A percentile compares a stretch with the other conserved stretches of the same genome.
phyloP scores from a whole-genome alignment of 1,140 invertebrate genomes.

The Apis mellifera region Amel_HAv3.1 CM009932.2:2113501-2114000 shows the following conservation, averaged over 20 bases:
- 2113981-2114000: slow-evolving; percentile 79
- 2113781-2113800: slow-evolving; percentile 82
- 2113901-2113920: slow-evolving; percentile 80
- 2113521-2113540: too few species aligned
- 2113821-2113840: slow-evolving; percentile 73
- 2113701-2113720: not conserved
- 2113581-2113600: too few species aligned
- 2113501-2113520: too few species aligned
- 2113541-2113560: too few species aligned
- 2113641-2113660: too few species aligned
- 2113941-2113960: slow-evolving; percentile 81
- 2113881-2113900: slow-evolving; percentile 76
- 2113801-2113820: slow-evolving; percentile 80
- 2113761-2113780: slow-evolving; percentile 76
- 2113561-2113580: too few species aligned
- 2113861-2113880: slow-evolving; percentile 70
- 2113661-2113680: too few species aligned
- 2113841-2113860: slow-evolving; percentile 82
- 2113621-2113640: too few species aligned
- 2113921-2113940: slow-evolving; percentile 81
- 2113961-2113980: slow-evolving; percentile 78
- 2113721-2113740: not conserved
- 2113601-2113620: too few species aligned
- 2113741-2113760: slow-evolving; percentile 8
- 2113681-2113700: not conserved